Evolutionary conservation across 37 sponge, comb jelly and placozoan species (phyloP).

Genomic region (Spongilla lacustris): DNA sequence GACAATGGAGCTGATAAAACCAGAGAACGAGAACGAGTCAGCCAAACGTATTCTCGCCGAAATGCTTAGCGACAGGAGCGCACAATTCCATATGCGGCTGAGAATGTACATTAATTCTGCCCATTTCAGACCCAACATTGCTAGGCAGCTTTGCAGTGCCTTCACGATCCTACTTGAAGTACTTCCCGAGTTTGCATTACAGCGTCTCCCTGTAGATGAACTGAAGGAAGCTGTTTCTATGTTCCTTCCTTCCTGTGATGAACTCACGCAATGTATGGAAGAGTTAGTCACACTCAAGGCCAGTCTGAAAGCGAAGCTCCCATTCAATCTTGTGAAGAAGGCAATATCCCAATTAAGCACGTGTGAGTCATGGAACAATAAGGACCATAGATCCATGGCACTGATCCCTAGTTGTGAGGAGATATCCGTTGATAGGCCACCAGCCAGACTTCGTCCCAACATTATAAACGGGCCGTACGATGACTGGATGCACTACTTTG

Average conservation of each 20-base stretch:
- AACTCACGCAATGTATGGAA: neutral
- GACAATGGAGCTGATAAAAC: neutral
- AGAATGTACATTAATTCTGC: conserved; percentile 15
- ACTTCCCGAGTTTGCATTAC: neutral
- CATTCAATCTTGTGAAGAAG: neutral
- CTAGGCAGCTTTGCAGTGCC: neutral
- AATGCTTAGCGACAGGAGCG: conserved; percentile 50
- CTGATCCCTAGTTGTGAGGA: conserved; percentile 68
- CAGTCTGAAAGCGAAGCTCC: neutral
- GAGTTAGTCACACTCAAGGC: neutral
- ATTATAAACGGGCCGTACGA: conserved; percentile 61
- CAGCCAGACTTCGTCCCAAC: conserved; percentile 54
- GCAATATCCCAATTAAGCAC: neutral
- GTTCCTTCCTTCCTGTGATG: neutral
- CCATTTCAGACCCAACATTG: neutral
- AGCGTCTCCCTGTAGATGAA: neutral
- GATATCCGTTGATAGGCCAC: neutral
- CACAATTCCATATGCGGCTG: conserved; percentile 39
- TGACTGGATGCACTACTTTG: conserved; percentile 79
- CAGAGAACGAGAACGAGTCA: neutral
- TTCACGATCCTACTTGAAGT: neutral
- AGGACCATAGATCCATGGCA: conserved; percentile 28
- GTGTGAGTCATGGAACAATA: conserved; percentile 31
- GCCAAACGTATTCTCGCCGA: conserved; percentile 59
- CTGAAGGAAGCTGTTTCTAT: neutral